These are phyloP conservation scores for Macrosteles quadrilineatus DNA, from an alignment of 1,140 invertebrate species.

Conservation along the genomic window DNA sequence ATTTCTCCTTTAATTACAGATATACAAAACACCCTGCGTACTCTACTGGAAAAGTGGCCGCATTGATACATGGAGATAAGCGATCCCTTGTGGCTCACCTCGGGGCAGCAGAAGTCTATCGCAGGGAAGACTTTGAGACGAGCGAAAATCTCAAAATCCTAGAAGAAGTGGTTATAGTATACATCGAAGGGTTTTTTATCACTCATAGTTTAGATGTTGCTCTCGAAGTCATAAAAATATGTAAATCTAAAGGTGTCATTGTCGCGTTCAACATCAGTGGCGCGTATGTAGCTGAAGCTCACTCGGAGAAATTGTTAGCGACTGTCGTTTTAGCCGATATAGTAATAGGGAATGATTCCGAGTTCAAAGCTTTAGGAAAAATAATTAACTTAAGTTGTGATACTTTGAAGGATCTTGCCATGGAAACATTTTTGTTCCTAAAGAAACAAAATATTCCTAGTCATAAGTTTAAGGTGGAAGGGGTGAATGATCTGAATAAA, in stretches of 20 bases:
- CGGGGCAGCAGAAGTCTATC: constrained; percentile 45
- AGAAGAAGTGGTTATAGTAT: constrained; percentile 20
- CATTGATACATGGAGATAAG: constrained; percentile 54
- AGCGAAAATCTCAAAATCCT: background rate
- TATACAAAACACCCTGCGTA: constrained; percentile 41
- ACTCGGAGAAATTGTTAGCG: constrained; percentile 6
- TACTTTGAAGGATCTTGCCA: background rate
- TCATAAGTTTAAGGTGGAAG: background rate
- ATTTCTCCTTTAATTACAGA: no score
- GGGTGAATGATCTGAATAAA: constrained; percentile 22
- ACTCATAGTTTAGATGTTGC: constrained; percentile 31
- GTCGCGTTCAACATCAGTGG: constrained; percentile 34
- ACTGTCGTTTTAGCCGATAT: constrained; percentile 26
- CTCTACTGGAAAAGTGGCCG: constrained; percentile 57
- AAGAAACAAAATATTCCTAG: no score
- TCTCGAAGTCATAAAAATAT: constrained; percentile 19
- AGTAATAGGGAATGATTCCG: constrained; percentile 33
- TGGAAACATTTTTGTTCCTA: background rate
- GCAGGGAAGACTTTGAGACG: constrained; percentile 38
- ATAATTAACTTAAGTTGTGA: background rate
- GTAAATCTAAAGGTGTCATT: constrained; percentile 1
- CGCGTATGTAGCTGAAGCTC: constrained; percentile 24
- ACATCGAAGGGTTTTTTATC: constrained; percentile 36
- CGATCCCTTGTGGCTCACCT: constrained; percentile 49
- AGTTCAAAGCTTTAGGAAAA: constrained; percentile 23